These are phyloP conservation scores for Mustelus asterias DNA, from an alignment of 2,113 vertebrate genomes.

Conservation along the genomic window DNA sequence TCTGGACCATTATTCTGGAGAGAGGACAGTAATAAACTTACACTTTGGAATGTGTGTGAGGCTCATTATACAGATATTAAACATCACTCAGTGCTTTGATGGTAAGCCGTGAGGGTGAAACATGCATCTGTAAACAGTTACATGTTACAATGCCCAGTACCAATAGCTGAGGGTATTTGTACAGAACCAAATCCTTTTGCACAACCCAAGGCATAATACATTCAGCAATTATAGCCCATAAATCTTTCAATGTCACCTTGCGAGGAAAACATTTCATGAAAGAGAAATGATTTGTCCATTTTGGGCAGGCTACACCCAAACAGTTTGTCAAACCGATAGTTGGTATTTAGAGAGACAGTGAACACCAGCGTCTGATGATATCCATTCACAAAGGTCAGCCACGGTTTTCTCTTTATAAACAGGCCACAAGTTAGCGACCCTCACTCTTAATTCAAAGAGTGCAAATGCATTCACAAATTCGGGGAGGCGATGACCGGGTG, in stretches of 20 bases:
- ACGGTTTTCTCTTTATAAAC: not conserved
- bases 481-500: no score
- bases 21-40: not conserved
- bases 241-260: not conserved
- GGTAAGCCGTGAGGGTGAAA: not conserved
- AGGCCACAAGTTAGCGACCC: not conserved
- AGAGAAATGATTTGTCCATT: not conserved
- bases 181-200: not conserved
- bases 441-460: not conserved
- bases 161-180: not conserved
- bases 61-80: not conserved
- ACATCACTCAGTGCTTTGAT: not conserved
- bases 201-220: not conserved
- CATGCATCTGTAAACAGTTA: not conserved
- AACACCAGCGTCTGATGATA: not conserved
- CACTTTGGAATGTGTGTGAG: not conserved
- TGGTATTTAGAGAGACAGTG: not conserved
- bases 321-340: not conserved
- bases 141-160: not conserved
- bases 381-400: not conserved
- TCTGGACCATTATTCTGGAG: not conserved
- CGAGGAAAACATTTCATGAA: not conserved
- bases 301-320: not conserved
- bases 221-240: not conserved
- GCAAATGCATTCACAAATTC: not conserved